A percentile compares a stretch with the other conserved stretches of the same genome.
phyloP scores from a whole-genome alignment of 2,797 vertebrate species.

The Calcarius lapponicus region DNA sequence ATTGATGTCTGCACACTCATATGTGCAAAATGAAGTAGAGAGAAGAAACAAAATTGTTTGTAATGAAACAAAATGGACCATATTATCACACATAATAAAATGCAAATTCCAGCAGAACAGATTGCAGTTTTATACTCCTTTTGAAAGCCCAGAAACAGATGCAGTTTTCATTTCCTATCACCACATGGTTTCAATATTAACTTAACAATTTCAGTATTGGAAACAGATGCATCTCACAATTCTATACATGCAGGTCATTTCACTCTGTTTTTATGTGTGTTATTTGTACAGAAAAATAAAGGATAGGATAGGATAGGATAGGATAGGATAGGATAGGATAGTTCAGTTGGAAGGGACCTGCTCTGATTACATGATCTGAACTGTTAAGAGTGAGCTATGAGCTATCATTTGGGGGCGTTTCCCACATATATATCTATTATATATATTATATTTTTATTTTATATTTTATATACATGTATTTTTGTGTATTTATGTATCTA shows the following conservation, averaged over 20 bases:
- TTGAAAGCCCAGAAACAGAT: neutral
- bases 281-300: neutral
- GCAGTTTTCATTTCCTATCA: neutral
- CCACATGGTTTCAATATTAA: neutral
- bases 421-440: neutral
- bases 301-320: neutral
- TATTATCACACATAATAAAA: neutral
- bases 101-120: neutral
- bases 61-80: neutral
- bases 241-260: neutral
- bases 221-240: neutral
- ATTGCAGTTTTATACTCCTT: neutral
- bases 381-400: neutral
- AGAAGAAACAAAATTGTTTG: neutral
- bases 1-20: neutral
- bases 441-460: neutral
- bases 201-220: neutral
- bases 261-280: neutral
- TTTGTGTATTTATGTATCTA: neutral
- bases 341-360: neutral
- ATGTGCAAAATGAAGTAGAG: neutral
- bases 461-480: neutral
- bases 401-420: fast-evolving
- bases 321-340: neutral
- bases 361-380: neutral